Conservation (phyloP, 2,113 vertebrate species). For the Sitta europaea region DNA sequence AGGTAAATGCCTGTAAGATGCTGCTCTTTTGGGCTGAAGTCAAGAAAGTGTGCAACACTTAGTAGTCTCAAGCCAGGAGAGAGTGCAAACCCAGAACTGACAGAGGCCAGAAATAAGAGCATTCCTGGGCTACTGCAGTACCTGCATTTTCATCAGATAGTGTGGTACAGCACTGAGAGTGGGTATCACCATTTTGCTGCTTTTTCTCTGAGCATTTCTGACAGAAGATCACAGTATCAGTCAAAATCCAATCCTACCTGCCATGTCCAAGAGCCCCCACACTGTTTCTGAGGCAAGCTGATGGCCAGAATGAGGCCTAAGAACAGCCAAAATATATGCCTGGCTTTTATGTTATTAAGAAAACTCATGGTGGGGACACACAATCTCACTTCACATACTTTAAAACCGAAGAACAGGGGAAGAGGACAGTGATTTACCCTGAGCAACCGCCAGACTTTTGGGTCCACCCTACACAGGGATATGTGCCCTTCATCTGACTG, state of each 20-base stretch:
- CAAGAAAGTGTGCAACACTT: background rate
- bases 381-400: background rate
- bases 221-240: background rate
- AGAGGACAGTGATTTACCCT: background rate
- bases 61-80: background rate
- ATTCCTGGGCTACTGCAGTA: background rate
- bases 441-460: background rate
- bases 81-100: background rate
- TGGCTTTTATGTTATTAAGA: background rate
- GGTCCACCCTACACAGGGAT: background rate
- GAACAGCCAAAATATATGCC: background rate
- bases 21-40: background rate
- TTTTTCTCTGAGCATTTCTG: background rate
- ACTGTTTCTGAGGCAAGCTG: background rate
- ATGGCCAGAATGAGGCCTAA: background rate
- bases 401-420: background rate
- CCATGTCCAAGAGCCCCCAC: background rate
- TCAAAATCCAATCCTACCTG: background rate
- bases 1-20: background rate
- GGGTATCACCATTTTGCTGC: background rate
- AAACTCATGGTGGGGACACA: background rate
- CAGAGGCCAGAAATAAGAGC: background rate
- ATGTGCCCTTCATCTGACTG: background rate
- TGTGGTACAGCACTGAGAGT: background rate
- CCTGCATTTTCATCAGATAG: background rate